Base-by-base conservation (phyloP, 2,797 vertebrate genomes). In the Danionella dracula region DNA sequence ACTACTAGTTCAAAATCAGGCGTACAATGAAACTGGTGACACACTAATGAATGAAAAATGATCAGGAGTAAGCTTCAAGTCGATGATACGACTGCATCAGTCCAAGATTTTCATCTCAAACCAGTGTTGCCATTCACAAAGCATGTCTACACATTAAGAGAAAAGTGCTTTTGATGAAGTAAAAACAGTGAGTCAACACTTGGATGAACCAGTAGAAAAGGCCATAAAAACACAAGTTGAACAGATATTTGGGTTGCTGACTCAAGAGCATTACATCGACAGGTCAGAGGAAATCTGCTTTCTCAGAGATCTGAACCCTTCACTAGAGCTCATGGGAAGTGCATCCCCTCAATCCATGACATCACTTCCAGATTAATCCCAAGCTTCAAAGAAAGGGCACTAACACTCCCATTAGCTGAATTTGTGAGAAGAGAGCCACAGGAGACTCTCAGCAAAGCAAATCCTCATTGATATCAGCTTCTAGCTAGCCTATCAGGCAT, bases 81-180 rank as follows among this genome's bases (percentile, higher is more conserved):
- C n/a, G n/a, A n/a, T n/a, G n/a, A n/a, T n/a, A n/a, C n/a, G n/a
- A n/a, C n/a, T n/a, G n/a, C n/a, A n/a, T n/a, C n/a, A 42, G 35
- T 35, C 46, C 17, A 45, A 41, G 41, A 44, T 19, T 9, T 29
- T 44, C 81, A 59, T 76, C 61, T 31, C 37, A 76, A 76, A 78
- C 83, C 76, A 74, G 72, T 79, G 84, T 83, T 81, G 78, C 76
- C 77, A 83, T 82, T 85, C 79, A 84, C 84, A 78, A 84, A 78
- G 79, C 82, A 77, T 73, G 80, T 83, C 74, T 79, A 83, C 85
- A 3, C 6, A 64, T 38, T 51, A 63, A 67, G 66, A 11, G 5
- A 45, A 66, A 71, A 89, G 89, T 90, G 89, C 88, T 88, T 89
- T 79, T 85, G 79, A 85, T 77, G 85, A 83, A 79, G 82, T 82